Conservation (phyloP, 2,113 vertebrate species). For the Aegithalos caudatus region DNA sequence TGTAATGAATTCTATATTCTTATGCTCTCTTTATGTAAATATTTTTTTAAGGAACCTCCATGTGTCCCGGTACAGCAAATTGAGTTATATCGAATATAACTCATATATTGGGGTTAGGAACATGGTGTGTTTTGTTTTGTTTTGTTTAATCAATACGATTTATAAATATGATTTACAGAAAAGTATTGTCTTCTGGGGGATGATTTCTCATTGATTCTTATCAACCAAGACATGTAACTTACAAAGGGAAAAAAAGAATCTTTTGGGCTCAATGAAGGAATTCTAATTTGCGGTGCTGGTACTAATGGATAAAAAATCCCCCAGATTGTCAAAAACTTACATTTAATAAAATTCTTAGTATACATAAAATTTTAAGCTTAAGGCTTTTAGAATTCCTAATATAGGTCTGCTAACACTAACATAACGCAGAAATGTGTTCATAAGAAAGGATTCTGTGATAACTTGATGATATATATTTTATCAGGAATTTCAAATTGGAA, state of each 20-base stretch:
- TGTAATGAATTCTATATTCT: not conserved
- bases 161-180: not conserved
- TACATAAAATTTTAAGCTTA: not conserved
- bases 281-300: not conserved
- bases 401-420: not conserved
- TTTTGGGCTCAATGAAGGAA: not conserved
- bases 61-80: not conserved
- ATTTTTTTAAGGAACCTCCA: not conserved
- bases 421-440: not conserved
- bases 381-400: not conserved
- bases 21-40: not conserved
- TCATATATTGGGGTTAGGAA: not conserved
- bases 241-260: not conserved
- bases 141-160: not conserved
- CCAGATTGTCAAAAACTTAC: not conserved
- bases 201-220: not conserved
- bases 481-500: not conserved
- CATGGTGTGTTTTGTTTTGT: accelerated
- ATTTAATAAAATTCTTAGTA: not conserved
- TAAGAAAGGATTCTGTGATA: not conserved
- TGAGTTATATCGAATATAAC: not conserved
- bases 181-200: not conserved
- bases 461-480: not conserved
- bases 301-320: not conserved
- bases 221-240: not conserved